phyloP scores from a whole-genome alignment of 2,113 vertebrate genomes.

The Cynoglossus semilaevis region DNA sequence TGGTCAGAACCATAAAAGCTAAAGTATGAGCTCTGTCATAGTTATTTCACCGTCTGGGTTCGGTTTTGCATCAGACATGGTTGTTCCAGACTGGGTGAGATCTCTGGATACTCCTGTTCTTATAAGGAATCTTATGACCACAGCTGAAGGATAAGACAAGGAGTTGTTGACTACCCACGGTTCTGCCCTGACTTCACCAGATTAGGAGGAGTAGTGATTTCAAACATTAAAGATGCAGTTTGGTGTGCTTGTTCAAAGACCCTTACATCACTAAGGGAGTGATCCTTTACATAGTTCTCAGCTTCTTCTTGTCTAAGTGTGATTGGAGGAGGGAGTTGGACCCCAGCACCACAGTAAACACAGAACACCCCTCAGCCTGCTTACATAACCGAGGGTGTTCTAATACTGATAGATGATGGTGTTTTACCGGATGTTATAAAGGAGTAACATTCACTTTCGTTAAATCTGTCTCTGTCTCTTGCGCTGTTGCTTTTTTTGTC shows the following conservation, averaged over 20 bases:
- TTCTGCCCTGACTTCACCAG: neutral
- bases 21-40: neutral
- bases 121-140: neutral
- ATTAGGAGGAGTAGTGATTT: neutral
- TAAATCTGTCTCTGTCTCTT: neutral
- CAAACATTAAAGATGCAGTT: too few relatives aligned
- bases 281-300: neutral
- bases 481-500: too few relatives aligned
- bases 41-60: neutral
- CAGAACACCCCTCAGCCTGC: neutral
- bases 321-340: neutral
- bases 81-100: too few relatives aligned
- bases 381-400: neutral
- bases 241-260: too few relatives aligned
- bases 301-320: too few relatives aligned
- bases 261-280: neutral
- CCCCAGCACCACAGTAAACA: neutral
- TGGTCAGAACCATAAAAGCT: neutral
- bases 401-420: neutral
- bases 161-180: neutral
- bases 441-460: neutral
- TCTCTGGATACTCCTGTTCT: neutral
- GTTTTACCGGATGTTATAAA: neutral
- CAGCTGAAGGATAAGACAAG: neutral
- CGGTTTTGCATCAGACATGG: neutral